Percentiles rank a stretch among this genome's conserved stretches.
These are phyloP conservation scores for Umimayanthus kanabou DNA, from an alignment of 92 coral and sea anemone species.

Conservation along the genomic window DNA sequence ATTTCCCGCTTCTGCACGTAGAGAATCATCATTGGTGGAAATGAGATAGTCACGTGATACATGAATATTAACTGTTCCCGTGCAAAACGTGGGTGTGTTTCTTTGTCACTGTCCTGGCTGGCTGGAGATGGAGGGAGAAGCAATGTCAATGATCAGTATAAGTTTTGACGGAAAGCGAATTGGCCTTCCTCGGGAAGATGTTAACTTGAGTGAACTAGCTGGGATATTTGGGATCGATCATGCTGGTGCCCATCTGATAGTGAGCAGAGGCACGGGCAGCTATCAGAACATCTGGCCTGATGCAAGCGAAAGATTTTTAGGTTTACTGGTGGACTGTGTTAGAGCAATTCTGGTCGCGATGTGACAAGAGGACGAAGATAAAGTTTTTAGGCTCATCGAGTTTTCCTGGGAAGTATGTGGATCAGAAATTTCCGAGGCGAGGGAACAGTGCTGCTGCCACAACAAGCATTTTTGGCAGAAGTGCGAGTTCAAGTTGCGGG, in stretches of 20 bases:
- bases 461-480: neutral
- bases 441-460: constrained; percentile 43
- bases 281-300: constrained; percentile 38
- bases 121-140: constrained; percentile 8
- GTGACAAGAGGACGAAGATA: constrained; percentile 26
- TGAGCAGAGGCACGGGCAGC: constrained; percentile 2
- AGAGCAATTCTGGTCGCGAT: constrained; percentile 41
- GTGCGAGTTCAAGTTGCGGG: no score
- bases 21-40: constrained; percentile 12
- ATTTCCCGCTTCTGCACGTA: constrained; percentile 22
- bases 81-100: no score
- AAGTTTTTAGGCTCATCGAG: neutral
- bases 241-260: constrained; percentile 44
- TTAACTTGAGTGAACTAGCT: constrained; percentile 21
- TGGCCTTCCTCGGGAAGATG: constrained; percentile 27
- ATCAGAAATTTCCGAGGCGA: neutral
- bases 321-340: neutral
- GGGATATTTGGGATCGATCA: constrained; percentile 26
- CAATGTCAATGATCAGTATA: constrained; percentile 17
- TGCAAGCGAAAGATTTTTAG: constrained; percentile 1
- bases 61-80: neutral
- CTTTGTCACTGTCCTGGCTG: no score
- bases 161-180: constrained; percentile 39
- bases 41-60: neutral
- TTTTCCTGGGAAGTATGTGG: neutral